These are phyloP conservation scores for Acridotheres tristis DNA, from an alignment of 2,797 vertebrate genomes.

Conservation along the genomic window DNA sequence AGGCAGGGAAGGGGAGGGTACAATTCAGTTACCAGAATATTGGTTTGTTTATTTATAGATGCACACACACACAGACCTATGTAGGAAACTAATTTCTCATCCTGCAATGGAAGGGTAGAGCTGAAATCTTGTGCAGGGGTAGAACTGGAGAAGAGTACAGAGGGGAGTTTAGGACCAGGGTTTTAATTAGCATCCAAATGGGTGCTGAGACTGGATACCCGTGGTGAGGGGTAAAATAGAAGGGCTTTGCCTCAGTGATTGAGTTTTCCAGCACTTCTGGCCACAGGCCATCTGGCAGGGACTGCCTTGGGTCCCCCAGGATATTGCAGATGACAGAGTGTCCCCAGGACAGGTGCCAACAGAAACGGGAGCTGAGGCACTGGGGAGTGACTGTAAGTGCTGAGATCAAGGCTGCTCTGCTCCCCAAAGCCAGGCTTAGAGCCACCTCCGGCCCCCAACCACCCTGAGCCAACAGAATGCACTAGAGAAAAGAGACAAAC, in stretches of 20 bases:
- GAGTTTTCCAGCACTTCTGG: conserved; percentile 48
- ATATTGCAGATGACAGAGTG: conserved; percentile 30
- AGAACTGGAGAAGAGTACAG: not conserved
- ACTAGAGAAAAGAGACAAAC: not conserved
- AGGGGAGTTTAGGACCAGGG: not conserved
- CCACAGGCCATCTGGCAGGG: conserved; percentile 23
- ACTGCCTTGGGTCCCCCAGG: not conserved
- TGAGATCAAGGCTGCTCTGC: not conserved
- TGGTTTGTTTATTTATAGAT: conserved; percentile 55
- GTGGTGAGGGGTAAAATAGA: conserved; percentile 22
- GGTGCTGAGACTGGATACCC: not conserved
- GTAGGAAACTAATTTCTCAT: not conserved
- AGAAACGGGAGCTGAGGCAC: not conserved
- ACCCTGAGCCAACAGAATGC: not conserved
- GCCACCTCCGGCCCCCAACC: not conserved
- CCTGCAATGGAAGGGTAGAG: not conserved
- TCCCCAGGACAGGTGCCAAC: conserved; percentile 53
- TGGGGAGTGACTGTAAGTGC: not conserved
- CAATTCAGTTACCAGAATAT: conserved; percentile 41
- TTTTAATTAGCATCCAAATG: conserved; percentile 19
- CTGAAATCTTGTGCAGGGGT: not conserved
- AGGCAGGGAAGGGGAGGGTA: conserved; percentile 35
- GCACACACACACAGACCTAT: not conserved
- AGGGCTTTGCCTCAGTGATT: not conserved
- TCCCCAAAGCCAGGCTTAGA: conserved; percentile 5